These are phyloP conservation scores for Pseudomyrmex flavicornis DNA, from an alignment of 1,140 invertebrate species.

Conservation along the genomic window DNA sequence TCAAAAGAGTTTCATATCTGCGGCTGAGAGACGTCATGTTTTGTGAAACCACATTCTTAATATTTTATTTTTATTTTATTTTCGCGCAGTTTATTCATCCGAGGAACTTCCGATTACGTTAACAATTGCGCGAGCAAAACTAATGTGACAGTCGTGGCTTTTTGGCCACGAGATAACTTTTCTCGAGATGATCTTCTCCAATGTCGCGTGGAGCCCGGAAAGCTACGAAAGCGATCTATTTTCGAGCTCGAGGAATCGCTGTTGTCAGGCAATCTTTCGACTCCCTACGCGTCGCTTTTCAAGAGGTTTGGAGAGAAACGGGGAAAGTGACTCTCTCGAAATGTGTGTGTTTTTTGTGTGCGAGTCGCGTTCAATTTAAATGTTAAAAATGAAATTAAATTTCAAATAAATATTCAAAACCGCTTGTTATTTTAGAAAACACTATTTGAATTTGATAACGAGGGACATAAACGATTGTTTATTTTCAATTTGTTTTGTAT, in stretches of 20 bases:
- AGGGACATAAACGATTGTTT: too few relatives aligned
- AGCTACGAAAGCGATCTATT: conserved; percentile 65
- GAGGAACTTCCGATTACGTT: background rate
- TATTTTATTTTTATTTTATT: conserved; percentile 10
- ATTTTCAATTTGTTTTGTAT: too few relatives aligned
- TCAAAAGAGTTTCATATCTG: background rate
- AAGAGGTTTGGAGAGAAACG: conserved; percentile 44
- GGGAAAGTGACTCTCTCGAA: conserved; percentile 8
- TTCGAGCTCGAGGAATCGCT: conserved; percentile 68
- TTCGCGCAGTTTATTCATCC: background rate
- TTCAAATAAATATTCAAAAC: background rate
- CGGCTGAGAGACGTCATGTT: background rate
- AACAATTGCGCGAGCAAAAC: background rate
- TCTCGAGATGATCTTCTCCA: background rate
- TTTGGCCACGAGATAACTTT: background rate
- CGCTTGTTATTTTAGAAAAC: too few relatives aligned
- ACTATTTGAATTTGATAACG: too few relatives aligned
- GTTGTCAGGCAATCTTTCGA: conserved; percentile 59
- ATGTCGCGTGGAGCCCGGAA: conserved; percentile 5
- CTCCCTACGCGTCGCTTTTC: conserved; percentile 22
- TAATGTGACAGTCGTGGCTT: background rate
- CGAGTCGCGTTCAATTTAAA: background rate
- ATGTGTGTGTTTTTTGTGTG: background rate
- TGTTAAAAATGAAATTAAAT: background rate
- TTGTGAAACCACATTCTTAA: background rate